Evolutionary conservation across 1,140 invertebrate genomes (phyloP), one percentile per base, ranked within the genome.

Genomic region (Drosophila persimilis): DNA sequence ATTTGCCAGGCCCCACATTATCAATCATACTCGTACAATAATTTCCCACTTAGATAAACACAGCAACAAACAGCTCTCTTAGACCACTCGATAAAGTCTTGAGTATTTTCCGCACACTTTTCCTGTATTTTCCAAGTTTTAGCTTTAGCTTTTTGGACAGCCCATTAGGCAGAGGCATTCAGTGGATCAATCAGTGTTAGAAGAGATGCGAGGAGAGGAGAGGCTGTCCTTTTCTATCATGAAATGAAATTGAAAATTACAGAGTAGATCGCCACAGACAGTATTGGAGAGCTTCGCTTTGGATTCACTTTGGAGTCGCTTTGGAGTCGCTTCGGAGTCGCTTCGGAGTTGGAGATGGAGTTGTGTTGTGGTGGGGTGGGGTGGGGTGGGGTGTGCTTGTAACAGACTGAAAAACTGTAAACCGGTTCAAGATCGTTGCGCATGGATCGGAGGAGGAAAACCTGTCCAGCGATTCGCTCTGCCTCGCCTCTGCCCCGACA

Each of bases 171-270:
- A 35, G 35, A 5, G 35, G 35, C 35, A 39, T 11, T 39, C 35
- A 0, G 2, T 35, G 9, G 9, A 11, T 35, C 31, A 39, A 39
- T 39, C 35, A 39, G 35, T 39, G 35, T 11, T 3, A 13, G 35
- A 4, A 9, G 11, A 39, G 35, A 11, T 24, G 5, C 3, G 11
- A 39, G 11, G 1, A 17, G 17, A 17, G 31, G 9, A 13, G 11
- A 39, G 35, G 35, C 31, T 35, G 24, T 31, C 8, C 24, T 26
- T 62, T 54, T 54, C 35, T 39, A 13, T 70, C 61, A 50, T 6
- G 24, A 75, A 84, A 79, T 66, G 81, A 85, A 85, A 85, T 80
- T 80, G 69, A 86, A 80, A 85, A 86, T 85, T 85, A 77, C 58
- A 74, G 66, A 52, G 73, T 45, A 54, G 48, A 57, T 26, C 20